Evolutionary conservation across 2,888 invertebrate species (phyloP).

Genomic region (Cryptocephalus moraei): DNA sequence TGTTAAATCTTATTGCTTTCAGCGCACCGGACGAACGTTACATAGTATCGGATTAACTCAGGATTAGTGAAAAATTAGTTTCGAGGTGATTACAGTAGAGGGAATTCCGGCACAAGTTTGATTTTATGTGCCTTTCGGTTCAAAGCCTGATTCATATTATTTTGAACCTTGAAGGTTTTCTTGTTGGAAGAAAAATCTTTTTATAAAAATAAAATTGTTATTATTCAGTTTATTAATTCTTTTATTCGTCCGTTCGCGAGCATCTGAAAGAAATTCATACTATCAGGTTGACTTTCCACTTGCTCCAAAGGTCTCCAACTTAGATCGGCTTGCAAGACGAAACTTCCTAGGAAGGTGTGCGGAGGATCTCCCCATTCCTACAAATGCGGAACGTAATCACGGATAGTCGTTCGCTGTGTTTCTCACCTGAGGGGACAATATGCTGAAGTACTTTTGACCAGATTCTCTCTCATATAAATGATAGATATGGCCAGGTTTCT

Average conservation of each 20-base stretch:
- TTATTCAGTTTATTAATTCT: no score
- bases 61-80: no score
- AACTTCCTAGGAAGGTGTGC: constrained; percentile 55
- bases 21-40: constrained; percentile 34
- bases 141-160: no score
- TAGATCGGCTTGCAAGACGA: constrained; percentile 55
- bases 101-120: no score
- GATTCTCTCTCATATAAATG: constrained; percentile 56
- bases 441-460: constrained; percentile 62
- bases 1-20: constrained; percentile 10
- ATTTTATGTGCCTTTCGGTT: no score
- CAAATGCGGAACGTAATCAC: constrained; percentile 14
- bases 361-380: constrained; percentile 60
- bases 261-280: constrained; percentile 18
- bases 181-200: constrained; percentile 1
- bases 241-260: no score
- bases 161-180: background rate
- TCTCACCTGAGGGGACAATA: constrained; percentile 59
- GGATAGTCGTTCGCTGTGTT: background rate
- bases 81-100: no score
- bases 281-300: constrained; percentile 25
- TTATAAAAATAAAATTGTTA: no score
- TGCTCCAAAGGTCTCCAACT: constrained; percentile 56
- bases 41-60: constrained; percentile 19
- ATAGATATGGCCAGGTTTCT: constrained; percentile 60